Conservation (phyloP, 2,797 vertebrate species). For the Psittacula echo region DNA sequence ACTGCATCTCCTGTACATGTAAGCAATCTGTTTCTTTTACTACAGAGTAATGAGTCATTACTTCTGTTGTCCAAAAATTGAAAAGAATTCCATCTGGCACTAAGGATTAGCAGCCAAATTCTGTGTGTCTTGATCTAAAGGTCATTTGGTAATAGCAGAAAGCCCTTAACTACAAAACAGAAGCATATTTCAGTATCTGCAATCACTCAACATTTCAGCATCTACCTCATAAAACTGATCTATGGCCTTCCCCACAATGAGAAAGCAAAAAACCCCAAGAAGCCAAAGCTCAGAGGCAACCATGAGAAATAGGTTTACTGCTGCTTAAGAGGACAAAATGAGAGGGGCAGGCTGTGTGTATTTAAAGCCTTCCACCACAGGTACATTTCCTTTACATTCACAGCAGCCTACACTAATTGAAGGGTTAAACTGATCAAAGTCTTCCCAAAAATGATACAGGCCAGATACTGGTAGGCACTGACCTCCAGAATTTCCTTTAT, state of each 20-base stretch:
- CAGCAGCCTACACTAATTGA: background rate
- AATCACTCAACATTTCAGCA: background rate
- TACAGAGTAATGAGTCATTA: background rate
- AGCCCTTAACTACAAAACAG: background rate
- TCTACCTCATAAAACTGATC: background rate
- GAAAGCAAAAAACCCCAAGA: background rate
- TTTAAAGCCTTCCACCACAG: background rate
- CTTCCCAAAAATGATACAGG: background rate
- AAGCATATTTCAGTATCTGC: background rate
- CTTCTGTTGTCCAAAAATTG: background rate
- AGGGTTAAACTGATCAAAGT: accelerated
- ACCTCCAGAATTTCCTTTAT: background rate
- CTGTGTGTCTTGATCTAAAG: background rate
- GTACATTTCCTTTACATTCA: background rate
- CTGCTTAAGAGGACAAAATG: background rate
- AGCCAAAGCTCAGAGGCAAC: background rate
- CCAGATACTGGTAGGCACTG: accelerated
- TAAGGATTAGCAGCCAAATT: background rate
- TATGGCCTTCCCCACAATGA: accelerated
- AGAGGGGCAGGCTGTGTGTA: accelerated
- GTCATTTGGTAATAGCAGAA: background rate
- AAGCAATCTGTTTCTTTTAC: background rate
- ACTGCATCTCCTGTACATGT: background rate
- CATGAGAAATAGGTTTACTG: accelerated
- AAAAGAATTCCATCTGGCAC: background rate